A percentile compares a stretch with the other conserved stretches of the same genome.
phyloP scores from a whole-genome alignment of 2,113 vertebrate genomes.

The Sturnus vulgaris region DNA sequence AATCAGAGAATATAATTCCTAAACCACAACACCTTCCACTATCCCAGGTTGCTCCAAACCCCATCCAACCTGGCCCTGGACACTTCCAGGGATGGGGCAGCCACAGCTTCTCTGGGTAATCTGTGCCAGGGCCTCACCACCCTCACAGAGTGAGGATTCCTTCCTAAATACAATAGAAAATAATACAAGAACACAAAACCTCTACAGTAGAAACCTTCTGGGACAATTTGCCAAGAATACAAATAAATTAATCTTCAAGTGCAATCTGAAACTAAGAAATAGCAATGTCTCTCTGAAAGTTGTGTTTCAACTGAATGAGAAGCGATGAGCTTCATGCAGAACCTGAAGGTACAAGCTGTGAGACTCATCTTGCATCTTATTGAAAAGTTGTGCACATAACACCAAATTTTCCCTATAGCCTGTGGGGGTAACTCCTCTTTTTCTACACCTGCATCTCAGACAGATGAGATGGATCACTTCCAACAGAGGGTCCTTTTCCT shows the following conservation, averaged over 20 bases:
- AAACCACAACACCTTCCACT: rapidly evolving
- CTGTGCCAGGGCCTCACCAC: neutral
- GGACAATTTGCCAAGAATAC: neutral
- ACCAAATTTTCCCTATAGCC: neutral
- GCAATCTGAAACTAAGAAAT: neutral
- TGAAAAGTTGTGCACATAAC: neutral
- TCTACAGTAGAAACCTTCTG: no score
- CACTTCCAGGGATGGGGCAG: neutral
- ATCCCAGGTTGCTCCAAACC: neutral
- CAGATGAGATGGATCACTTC: neutral
- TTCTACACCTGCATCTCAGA: neutral
- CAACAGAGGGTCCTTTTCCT: neutral
- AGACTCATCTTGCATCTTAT: neutral
- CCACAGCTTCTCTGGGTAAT: neutral
- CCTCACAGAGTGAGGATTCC: neutral
- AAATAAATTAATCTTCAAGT: neutral
- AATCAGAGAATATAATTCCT: neutral
- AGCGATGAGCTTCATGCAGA: neutral
- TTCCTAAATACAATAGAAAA: neutral
- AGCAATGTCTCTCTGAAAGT: neutral
- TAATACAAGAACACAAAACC: neutral
- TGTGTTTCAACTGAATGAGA: neutral
- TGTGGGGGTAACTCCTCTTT: neutral
- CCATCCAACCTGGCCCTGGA: neutral
- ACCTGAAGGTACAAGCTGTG: neutral